Evolutionary conservation across 2,888 invertebrate species (phyloP).

Genomic region (Orthonevra nobilis): DNA sequence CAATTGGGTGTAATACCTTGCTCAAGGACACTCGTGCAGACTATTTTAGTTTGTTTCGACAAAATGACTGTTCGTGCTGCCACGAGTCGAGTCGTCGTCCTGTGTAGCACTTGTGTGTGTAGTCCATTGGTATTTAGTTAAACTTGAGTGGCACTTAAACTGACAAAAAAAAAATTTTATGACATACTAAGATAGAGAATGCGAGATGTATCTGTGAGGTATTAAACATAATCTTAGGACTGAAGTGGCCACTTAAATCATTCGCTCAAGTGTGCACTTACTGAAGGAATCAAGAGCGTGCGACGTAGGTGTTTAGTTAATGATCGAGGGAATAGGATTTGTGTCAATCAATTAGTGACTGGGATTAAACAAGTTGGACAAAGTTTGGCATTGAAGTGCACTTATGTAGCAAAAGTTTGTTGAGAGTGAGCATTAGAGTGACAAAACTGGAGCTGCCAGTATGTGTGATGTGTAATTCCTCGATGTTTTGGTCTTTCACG

Average conservation of each 20-base stretch:
- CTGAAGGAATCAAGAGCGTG: background rate
- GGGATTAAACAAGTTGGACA: background rate
- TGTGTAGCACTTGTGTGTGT: constrained; percentile 34
- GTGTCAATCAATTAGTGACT: constrained; percentile 35
- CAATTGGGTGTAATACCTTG: constrained; percentile 60
- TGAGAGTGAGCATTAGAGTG: background rate
- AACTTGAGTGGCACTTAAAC: constrained; percentile 56
- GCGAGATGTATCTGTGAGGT: background rate
- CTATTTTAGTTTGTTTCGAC: constrained; percentile 55
- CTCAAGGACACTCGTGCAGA: constrained; percentile 55
- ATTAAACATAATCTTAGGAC: constrained; percentile 55
- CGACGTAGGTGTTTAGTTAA: constrained; percentile 44
- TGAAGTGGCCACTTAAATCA: constrained; percentile 67
- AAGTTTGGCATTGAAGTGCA: background rate
- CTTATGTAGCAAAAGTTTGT: background rate
- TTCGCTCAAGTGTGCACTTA: constrained; percentile 54
- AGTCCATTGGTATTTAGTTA: constrained; percentile 45
- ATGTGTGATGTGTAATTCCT: too few species aligned
- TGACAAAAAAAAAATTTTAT: constrained; percentile 62
- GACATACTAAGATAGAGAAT: constrained; percentile 28
- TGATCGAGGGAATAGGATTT: constrained; percentile 43
- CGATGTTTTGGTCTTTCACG: too few species aligned
- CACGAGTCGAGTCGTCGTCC: constrained; percentile 20
- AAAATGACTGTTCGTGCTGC: constrained; percentile 61
- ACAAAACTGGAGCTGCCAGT: background rate